Conservation (phyloP, 2,888 invertebrate genomes). For the Heliconius charithonia region DNA sequence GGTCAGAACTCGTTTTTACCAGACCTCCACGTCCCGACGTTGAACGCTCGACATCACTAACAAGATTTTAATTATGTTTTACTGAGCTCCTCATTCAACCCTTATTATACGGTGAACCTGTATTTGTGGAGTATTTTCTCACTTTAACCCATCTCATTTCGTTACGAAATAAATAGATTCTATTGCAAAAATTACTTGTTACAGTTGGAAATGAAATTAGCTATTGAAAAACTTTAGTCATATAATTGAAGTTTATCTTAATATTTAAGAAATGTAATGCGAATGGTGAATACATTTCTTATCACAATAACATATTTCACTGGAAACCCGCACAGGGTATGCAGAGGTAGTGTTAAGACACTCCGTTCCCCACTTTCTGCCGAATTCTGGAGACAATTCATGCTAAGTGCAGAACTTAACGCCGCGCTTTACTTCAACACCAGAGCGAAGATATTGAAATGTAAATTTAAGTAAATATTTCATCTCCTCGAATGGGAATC, state of each 20-base stretch:
- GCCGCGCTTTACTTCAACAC: no score
- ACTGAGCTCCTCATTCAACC: slow-evolving; percentile 8
- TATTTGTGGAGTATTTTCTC: slow-evolving; percentile 4
- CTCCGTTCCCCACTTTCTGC: no score
- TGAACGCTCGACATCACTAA: slow-evolving; percentile 34
- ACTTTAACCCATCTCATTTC: not conserved
- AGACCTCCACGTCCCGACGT: slow-evolving; percentile 46
- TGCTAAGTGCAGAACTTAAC: no score
- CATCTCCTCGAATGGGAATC: no score
- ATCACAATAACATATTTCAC: no score
- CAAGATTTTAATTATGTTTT: slow-evolving; percentile 33
- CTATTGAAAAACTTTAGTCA: not conserved
- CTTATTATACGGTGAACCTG: slow-evolving; percentile 11
- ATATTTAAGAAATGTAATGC: not conserved
- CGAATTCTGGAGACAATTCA: no score
- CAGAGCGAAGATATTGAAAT: no score
- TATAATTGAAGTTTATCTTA: not conserved
- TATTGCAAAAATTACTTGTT: not conserved
- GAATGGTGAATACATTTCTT: no score
- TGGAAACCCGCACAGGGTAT: no score
- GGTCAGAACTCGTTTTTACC: slow-evolving; percentile 73
- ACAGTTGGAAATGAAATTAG: not conserved
- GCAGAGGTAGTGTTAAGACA: no score
- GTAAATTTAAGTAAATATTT: no score
- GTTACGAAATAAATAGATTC: not conserved